Conservation (phyloP, 2,888 invertebrate species). For the Zygothrica quintamaculata region DNA sequence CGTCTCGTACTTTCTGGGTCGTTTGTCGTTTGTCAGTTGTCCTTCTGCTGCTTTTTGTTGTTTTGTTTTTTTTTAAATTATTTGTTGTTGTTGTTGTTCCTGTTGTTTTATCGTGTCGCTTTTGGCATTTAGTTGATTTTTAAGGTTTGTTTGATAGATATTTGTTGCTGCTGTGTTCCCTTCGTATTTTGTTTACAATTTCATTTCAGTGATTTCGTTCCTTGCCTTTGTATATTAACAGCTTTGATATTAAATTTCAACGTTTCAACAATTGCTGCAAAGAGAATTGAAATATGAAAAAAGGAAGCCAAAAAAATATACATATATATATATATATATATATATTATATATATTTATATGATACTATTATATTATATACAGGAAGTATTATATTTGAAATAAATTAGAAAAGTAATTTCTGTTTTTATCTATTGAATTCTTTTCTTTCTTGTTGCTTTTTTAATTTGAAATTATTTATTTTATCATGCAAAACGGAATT, state of each 20-base stretch:
- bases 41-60: constrained; percentile 22
- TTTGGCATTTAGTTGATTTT: constrained; percentile 65
- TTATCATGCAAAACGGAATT: too few relatives aligned
- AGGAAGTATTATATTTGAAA: too few relatives aligned
- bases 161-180: constrained; percentile 14
- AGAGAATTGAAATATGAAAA: constrained; percentile 20
- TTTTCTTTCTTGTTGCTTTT: constrained; percentile 8
- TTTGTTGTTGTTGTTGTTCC: constrained; percentile 45
- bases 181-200: constrained; percentile 51
- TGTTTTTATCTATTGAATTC: constrained; percentile 3
- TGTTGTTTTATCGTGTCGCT: constrained; percentile 47
- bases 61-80: too few relatives aligned
- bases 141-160: constrained; percentile 35
- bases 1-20: not conserved
- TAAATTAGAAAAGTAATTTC: not conserved
- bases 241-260: constrained; percentile 60
- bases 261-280: constrained; percentile 60
- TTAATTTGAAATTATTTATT: constrained; percentile 11
- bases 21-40: constrained; percentile 38
- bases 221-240: constrained; percentile 35
- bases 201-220: constrained; percentile 44
- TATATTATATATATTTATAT: constrained; percentile 19
- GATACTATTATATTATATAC: too few relatives aligned
- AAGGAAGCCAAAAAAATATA: constrained; percentile 10
- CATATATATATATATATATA: too few relatives aligned